Conservation (phyloP, 2,888 invertebrate genomes). For the Clunio marinus region DNA sequence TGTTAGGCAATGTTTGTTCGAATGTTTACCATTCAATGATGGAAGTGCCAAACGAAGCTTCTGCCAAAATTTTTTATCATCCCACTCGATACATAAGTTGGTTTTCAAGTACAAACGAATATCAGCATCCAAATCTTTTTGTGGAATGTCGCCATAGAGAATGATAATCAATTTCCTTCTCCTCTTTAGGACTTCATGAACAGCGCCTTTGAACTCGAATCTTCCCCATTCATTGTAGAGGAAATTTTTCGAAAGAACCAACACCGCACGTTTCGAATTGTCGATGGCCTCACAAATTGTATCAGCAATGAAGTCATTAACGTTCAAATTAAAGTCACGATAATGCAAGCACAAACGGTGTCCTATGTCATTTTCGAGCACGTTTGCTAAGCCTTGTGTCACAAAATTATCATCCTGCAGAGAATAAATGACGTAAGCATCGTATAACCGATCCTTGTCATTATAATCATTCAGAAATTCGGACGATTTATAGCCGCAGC, state of each 20-base stretch:
- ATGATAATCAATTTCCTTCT: conserved; percentile 84
- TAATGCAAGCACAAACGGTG: conserved; percentile 89
- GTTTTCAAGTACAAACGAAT: conserved; percentile 84
- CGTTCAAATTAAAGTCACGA: conserved; percentile 85
- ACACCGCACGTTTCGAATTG: conserved; percentile 80
- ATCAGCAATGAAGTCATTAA: conserved; percentile 83
- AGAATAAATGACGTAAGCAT: conserved; percentile 93
- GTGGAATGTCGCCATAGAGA: conserved; percentile 82
- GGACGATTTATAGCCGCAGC: conserved; percentile 68
- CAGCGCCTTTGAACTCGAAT: conserved; percentile 90
- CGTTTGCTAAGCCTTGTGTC: conserved; percentile 80
- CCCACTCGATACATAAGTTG: conserved; percentile 88
- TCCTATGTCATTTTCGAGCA: conserved; percentile 76
- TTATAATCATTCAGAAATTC: conserved; percentile 70
- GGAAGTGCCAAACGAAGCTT: conserved; percentile 90
- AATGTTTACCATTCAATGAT: conserved; percentile 21
- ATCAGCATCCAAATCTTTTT: conserved; percentile 85
- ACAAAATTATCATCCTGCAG: conserved; percentile 90
- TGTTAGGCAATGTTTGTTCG: conserved; percentile 41
- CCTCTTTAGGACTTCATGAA: conserved; percentile 83
- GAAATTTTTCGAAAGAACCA: conserved; percentile 88
- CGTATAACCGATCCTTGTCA: conserved; percentile 81
- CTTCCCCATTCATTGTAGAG: conserved; percentile 92
- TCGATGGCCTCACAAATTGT: conserved; percentile 91
- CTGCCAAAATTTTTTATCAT: conserved; percentile 95